A percentile compares a stretch with the other conserved stretches of the same genome.
phyloP scores from a whole-genome alignment of 2,113 vertebrate species.

The Prietella phreatophila region DNA sequence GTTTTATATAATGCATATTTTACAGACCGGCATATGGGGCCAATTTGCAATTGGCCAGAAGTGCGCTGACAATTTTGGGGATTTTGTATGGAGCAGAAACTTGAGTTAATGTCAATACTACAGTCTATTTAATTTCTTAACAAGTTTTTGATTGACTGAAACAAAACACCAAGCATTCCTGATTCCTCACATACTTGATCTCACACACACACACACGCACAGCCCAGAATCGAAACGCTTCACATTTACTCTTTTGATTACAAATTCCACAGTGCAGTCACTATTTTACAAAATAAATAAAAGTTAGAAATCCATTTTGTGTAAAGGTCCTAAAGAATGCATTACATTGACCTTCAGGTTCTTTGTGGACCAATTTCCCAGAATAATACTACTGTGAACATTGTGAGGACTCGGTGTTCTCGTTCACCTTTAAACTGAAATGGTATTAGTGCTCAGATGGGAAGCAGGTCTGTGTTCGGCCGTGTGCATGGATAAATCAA shows the following conservation, averaged over 20 bases:
- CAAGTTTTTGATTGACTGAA: conserved; percentile 27
- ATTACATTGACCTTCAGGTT: background rate
- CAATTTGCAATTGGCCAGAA: conserved; percentile 2
- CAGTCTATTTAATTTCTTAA: background rate
- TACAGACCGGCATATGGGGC: background rate
- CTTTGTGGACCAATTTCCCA: background rate
- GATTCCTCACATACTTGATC: conserved; percentile 7
- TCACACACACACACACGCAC: background rate
- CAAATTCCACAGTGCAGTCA: conserved; percentile 11
- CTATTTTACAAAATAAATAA: conserved; percentile 36
- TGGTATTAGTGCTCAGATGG: background rate
- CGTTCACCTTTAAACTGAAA: background rate
- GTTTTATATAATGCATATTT: conserved; percentile 24
- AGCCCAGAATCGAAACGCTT: background rate
- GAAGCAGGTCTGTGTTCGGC: conserved; percentile 2
- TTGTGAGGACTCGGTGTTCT: background rate
- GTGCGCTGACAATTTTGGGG: conserved; percentile 4
- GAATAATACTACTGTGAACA: background rate
- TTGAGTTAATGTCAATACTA: conserved; percentile 19
- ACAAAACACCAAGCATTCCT: conserved; percentile 2
- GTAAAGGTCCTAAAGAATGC: background rate
- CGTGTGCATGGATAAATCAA: background rate
- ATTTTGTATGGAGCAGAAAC: conserved; percentile 6
- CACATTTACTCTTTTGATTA: conserved; percentile 27
- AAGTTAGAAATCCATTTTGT: background rate